Evolutionary conservation across 2,113 vertebrate species (phyloP).

Genomic region (Solenodon paradoxus): DNA sequence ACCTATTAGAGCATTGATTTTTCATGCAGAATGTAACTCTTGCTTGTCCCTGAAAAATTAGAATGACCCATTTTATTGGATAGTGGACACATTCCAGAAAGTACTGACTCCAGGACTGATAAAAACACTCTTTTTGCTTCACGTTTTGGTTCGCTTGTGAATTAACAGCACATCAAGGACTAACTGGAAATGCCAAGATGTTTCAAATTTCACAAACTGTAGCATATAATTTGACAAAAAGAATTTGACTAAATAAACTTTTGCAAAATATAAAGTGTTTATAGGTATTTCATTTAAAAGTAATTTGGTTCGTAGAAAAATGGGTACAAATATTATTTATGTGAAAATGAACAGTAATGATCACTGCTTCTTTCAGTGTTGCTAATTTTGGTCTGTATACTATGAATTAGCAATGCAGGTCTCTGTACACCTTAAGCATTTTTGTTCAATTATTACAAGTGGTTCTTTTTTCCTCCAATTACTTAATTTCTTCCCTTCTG

Average conservation of each 20-base stretch:
- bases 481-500: slow-evolving; percentile 6
- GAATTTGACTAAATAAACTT: neutral
- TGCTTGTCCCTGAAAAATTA: neutral
- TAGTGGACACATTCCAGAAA: neutral
- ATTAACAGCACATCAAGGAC: neutral
- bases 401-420: neutral
- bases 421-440: neutral
- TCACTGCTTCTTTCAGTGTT: neutral
- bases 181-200: neutral
- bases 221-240: slow-evolving; percentile 13
- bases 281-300: neutral
- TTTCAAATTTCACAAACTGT: neutral
- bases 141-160: neutral
- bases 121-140: neutral
- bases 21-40: neutral
- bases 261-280: neutral
- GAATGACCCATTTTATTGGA: too few relatives aligned
- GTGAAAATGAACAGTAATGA: neutral
- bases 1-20: neutral
- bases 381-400: neutral
- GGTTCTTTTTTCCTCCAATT: neutral
- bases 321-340: neutral
- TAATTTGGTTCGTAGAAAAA: neutral
- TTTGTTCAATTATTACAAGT: neutral
- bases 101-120: neutral